These are phyloP conservation scores for Amphiprion clarkii DNA, from an alignment of 2,797 vertebrate species.

Conservation along the genomic window DNA sequence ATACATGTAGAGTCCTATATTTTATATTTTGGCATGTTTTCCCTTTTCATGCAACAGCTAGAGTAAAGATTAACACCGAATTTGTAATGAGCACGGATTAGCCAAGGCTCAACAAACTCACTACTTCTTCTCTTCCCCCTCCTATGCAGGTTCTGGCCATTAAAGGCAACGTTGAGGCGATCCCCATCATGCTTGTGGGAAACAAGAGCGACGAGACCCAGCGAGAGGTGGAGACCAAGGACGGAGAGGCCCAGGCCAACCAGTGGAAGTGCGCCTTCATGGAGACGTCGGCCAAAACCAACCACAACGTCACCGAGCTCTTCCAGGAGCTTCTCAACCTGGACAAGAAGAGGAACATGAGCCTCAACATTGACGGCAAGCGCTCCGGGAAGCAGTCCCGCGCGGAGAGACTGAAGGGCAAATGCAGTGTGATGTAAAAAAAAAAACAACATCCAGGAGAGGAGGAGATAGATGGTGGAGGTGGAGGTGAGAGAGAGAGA, in stretches of 20 bases:
- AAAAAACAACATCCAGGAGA: slow-evolving; percentile 16
- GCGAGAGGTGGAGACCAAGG: slow-evolving; percentile 93
- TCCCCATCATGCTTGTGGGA: slow-evolving; percentile 97
- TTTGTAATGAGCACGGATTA: not conserved
- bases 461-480: slow-evolving; percentile 11
- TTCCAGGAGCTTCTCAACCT: slow-evolving; percentile 98
- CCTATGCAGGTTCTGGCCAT: slow-evolving; percentile 89
- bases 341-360: slow-evolving; percentile 96
- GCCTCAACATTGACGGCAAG: slow-evolving; percentile 95
- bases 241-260: slow-evolving; percentile 93
- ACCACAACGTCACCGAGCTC: slow-evolving; percentile 98
- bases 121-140: not conserved
- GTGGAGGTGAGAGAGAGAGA: not conserved
- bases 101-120: not conserved
- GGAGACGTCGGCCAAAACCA: slow-evolving; percentile 99
- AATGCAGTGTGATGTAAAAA: slow-evolving; percentile 94
- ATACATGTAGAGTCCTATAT: too few relatives aligned
- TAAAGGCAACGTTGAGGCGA: slow-evolving; percentile 94
- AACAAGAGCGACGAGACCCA: slow-evolving; percentile 98
- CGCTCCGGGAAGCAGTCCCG: slow-evolving; percentile 95
- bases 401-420: slow-evolving; percentile 96
- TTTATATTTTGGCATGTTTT: not conserved
- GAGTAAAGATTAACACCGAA: not conserved
- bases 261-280: slow-evolving; percentile 98
- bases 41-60: not conserved